These are phyloP conservation scores for Uloborus plumipes DNA, from an alignment of 2,888 invertebrate genomes.

Conservation along the genomic window DNA sequence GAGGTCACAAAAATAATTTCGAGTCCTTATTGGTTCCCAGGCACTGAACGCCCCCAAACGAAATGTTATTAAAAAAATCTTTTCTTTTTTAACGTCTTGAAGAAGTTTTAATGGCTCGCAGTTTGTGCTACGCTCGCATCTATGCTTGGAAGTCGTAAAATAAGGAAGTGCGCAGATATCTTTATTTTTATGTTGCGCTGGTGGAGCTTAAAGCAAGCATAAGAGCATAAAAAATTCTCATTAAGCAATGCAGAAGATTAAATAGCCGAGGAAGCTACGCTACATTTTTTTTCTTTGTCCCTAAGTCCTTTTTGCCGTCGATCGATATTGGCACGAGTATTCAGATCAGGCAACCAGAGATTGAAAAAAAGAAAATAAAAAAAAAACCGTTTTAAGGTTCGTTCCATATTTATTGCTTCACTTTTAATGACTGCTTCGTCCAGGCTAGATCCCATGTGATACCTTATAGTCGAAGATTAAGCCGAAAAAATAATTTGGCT, in stretches of 20 bases:
- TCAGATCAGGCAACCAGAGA: slow-evolving; percentile 10
- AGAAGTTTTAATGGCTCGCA: slow-evolving; percentile 58
- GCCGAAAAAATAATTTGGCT: slow-evolving; percentile 35
- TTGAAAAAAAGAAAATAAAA: slow-evolving; percentile 24
- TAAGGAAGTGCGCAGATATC: slow-evolving; percentile 57
- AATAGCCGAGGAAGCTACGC: slow-evolving; percentile 48
- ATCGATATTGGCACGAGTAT: slow-evolving; percentile 38
- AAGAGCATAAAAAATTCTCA: slow-evolving; percentile 44
- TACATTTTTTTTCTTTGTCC: slow-evolving; percentile 31
- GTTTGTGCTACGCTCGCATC: slow-evolving; percentile 45
- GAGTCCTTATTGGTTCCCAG: slow-evolving; percentile 40
- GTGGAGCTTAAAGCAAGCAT: slow-evolving; percentile 51
- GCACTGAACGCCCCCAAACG: slow-evolving; percentile 44
- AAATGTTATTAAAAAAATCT: slow-evolving; percentile 25
- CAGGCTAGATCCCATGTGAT: slow-evolving; percentile 30
- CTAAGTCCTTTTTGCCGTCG: slow-evolving; percentile 35
- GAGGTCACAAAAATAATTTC: slow-evolving; percentile 50
- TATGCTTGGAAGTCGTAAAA: slow-evolving; percentile 45
- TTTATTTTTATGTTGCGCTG: slow-evolving; percentile 55
- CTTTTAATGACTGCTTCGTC: slow-evolving; percentile 28
- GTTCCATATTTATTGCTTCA: slow-evolving; percentile 44
- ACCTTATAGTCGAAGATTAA: slow-evolving; percentile 34
- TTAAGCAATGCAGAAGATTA: slow-evolving; percentile 63
- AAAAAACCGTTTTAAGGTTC: slow-evolving; percentile 32
- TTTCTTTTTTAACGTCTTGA: slow-evolving; percentile 53